Evolutionary conservation across 1,140 invertebrate genomes (phyloP).

Genomic region (Papilio xuthus): DNA sequence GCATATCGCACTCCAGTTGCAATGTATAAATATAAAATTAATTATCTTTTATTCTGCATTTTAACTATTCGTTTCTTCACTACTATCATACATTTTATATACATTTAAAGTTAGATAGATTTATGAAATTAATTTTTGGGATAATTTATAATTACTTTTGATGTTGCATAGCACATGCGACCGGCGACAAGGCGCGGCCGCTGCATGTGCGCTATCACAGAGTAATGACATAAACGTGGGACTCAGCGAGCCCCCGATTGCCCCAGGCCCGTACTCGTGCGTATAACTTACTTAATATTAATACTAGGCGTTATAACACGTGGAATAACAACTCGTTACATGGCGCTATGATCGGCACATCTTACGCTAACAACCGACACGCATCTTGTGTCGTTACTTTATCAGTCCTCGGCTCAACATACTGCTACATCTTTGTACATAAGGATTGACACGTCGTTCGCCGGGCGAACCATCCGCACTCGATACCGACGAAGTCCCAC

Average conservation of each 20-base stretch:
- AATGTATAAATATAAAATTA: constrained; percentile 66
- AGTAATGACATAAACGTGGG: constrained; percentile 78
- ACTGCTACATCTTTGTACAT: constrained; percentile 46
- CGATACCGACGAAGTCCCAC: constrained; percentile 21
- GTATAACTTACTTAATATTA: constrained; percentile 75
- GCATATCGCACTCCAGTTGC: constrained; percentile 75
- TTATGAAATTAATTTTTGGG: constrained; percentile 81
- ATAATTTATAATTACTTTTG: constrained; percentile 79
- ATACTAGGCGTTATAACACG: constrained; percentile 75
- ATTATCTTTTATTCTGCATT: constrained; percentile 59
- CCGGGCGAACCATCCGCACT: constrained; percentile 30
- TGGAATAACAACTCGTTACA: constrained; percentile 73
- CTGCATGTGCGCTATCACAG: constrained; percentile 78
- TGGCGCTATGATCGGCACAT: constrained; percentile 68
- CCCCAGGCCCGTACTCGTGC: constrained; percentile 78
- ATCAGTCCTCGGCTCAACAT: constrained; percentile 62
- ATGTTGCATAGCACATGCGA: constrained; percentile 74
- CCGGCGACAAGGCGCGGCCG: constrained; percentile 60
- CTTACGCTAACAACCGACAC: constrained; percentile 59
- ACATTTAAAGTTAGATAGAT: constrained; percentile 77
- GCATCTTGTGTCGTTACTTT: constrained; percentile 49
- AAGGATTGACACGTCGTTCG: constrained; percentile 56
- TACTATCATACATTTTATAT: constrained; percentile 79
- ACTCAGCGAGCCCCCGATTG: constrained; percentile 70
- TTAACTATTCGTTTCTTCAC: constrained; percentile 65